Evolutionary conservation across 2,888 invertebrate genomes (phyloP).

Genomic region (Stenchaetothrips biformis): DNA sequence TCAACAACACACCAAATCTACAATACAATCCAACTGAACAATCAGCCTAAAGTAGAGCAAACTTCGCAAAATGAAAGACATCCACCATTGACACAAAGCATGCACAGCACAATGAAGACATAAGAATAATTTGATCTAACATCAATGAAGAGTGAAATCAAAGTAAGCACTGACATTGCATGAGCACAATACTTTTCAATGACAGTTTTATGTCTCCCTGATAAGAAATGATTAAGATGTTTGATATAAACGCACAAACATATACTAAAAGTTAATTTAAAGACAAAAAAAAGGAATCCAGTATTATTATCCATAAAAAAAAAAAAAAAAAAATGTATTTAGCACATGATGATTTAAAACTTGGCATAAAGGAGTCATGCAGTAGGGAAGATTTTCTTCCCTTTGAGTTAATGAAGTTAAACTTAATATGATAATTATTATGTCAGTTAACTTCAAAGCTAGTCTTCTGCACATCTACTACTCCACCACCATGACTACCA

Average conservation of each 20-base stretch:
- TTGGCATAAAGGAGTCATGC: not conserved
- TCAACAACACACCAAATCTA: not conserved
- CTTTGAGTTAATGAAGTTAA: too few relatives aligned
- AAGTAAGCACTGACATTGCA: not conserved
- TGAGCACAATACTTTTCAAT: not conserved
- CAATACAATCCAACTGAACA: not conserved
- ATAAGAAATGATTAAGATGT: too few relatives aligned
- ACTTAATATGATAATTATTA: too few relatives aligned
- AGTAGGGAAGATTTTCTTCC: too few relatives aligned
- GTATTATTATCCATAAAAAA: not conserved
- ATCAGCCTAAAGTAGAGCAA: too few relatives aligned
- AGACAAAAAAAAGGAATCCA: not conserved
- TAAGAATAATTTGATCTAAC: not conserved
- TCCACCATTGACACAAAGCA: too few relatives aligned
- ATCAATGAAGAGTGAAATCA: not conserved
- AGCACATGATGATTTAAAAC: not conserved
- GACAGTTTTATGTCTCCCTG: not conserved
- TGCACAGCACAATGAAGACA: too few relatives aligned
- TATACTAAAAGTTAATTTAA: not conserved
- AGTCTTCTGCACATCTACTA: not conserved
- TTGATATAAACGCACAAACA: not conserved
- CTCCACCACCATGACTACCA: not conserved
- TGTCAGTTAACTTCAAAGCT: not conserved
- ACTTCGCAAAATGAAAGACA: too few relatives aligned
- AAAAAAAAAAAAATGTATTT: not conserved